Percentiles rank a stretch among this genome's conserved stretches.
These are phyloP conservation scores for Dicyrtomina minuta DNA, from an alignment of 2,888 invertebrate genomes.

Conservation along the genomic window DNA sequence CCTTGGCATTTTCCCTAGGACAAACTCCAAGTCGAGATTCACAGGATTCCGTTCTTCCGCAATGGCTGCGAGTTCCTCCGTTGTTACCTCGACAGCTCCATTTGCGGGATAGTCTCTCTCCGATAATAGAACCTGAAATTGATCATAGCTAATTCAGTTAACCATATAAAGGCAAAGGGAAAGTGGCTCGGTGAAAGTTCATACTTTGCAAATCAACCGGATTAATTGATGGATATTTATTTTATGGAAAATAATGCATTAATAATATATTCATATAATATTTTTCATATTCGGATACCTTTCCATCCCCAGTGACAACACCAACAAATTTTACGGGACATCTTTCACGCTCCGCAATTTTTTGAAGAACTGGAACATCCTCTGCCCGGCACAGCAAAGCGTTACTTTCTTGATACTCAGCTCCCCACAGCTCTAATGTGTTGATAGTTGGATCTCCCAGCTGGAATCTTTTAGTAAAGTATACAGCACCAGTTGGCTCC, in stretches of 20 bases:
- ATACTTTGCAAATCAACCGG: too few species aligned
- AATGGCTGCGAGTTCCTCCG: constrained; percentile 36
- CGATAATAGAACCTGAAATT: constrained; percentile 45
- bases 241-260: not conserved
- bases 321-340: constrained; percentile 94
- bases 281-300: too few species aligned
- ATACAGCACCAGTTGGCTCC: constrained; percentile 90
- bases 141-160: not conserved
- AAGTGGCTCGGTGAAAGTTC: too few species aligned
- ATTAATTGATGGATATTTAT: not conserved
- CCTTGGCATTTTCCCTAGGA: constrained; percentile 82
- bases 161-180: not conserved
- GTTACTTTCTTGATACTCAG: constrained; percentile 96
- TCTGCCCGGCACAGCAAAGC: constrained; percentile 77
- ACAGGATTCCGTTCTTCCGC: constrained; percentile 69
- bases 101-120: constrained; percentile 38
- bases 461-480: constrained; percentile 80
- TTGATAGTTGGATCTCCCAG: constrained; percentile 94
- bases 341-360: constrained; percentile 80
- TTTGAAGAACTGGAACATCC: constrained; percentile 65
- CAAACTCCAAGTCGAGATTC: constrained; percentile 82
- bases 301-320: constrained; percentile 82
- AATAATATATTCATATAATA: constrained; percentile 34
- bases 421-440: constrained; percentile 93
- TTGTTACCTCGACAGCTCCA: constrained; percentile 40